A percentile compares a stretch with the other conserved stretches of the same genome.
These are phyloP conservation scores for Mobula hypostoma DNA, from an alignment of 2,113 vertebrate species.

Conservation along the genomic window DNA sequence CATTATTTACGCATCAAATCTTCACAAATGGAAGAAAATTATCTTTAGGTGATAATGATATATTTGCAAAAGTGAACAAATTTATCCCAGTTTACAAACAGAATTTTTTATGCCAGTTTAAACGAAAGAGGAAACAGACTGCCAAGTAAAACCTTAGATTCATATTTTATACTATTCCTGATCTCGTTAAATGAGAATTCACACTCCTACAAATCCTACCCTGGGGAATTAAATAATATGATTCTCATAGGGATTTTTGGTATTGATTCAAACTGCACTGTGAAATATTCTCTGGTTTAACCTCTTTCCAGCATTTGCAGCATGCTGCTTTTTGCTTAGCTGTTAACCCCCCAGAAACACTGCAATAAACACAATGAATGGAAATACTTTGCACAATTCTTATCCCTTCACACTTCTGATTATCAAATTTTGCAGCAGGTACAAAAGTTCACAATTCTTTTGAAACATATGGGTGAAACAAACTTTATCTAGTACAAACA, in stretches of 20 bases:
- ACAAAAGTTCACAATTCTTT: not conserved
- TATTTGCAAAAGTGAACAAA: not conserved
- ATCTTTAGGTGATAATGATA: not conserved
- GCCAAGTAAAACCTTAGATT: not conserved
- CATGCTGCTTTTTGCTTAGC: not conserved
- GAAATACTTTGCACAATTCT: not conserved
- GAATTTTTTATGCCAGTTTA: not conserved
- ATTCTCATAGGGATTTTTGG: not conserved
- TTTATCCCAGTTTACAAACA: not conserved
- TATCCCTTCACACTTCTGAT: not conserved
- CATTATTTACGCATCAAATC: not conserved
- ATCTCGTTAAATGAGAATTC: conserved; percentile 1
- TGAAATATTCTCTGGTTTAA: not conserved
- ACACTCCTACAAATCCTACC: not conserved
- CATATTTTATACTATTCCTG: not conserved
- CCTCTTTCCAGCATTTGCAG: not conserved
- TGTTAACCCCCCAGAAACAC: not conserved
- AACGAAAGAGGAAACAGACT: not conserved
- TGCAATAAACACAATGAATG: not conserved
- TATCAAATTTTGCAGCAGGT: not conserved
- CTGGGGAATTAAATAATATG: conserved; percentile 6
- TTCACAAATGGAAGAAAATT: not conserved
- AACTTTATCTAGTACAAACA: not conserved
- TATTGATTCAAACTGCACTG: conserved; percentile 22
- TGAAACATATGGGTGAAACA: not conserved